Conservation (phyloP, 2,113 vertebrate genomes). For the Alligator sinensis region DNA sequence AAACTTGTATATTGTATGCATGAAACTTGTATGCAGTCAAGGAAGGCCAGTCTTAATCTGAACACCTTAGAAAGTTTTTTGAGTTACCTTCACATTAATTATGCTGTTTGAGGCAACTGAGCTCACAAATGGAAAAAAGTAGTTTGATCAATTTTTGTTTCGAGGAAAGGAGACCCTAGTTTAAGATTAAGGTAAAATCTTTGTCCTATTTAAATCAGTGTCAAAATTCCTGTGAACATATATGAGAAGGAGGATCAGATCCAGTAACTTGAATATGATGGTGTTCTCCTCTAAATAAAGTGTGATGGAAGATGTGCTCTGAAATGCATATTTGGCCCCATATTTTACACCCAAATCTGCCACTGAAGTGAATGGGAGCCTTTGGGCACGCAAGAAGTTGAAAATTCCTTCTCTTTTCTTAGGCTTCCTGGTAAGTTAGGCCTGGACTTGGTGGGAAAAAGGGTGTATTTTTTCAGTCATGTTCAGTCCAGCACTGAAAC, state of each 20-base stretch:
- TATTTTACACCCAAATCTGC: background rate
- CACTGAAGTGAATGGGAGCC: background rate
- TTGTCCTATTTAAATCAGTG: background rate
- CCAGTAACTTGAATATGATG: background rate
- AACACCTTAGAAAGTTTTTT: background rate
- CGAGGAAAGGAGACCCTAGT: background rate
- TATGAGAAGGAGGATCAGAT: background rate
- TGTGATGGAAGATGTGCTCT: background rate
- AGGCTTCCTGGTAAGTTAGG: background rate
- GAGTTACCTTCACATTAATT: no score
- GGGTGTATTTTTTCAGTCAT: rapidly evolving
- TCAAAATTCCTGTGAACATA: background rate
- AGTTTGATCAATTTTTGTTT: background rate
- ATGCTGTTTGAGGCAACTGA: background rate
- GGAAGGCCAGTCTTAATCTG: rapidly evolving
- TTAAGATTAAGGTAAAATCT: background rate
- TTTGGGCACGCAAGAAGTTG: background rate
- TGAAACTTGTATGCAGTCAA: background rate
- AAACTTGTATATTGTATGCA: background rate
- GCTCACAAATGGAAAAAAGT: background rate
- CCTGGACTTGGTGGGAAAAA: background rate
- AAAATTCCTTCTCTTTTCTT: background rate
- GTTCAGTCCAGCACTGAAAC: background rate
- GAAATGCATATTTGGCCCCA: background rate
- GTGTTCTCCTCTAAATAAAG: background rate